Evolutionary conservation across 2,888 invertebrate genomes (phyloP).

Genomic region (Augochlorella aurata): DNA sequence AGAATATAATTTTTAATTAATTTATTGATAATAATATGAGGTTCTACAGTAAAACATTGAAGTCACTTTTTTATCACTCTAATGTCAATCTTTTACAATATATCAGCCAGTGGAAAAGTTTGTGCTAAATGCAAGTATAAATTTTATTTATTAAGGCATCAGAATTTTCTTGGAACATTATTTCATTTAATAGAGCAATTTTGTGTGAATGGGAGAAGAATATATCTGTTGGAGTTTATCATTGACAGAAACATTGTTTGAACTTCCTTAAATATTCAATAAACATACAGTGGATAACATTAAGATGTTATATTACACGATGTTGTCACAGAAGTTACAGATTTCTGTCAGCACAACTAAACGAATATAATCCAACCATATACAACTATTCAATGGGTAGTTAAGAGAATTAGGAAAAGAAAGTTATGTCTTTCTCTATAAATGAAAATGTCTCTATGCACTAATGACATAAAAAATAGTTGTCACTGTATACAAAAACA

Average conservation of each 20-base stretch:
- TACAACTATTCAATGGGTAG: neutral
- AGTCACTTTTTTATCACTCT: too few species aligned
- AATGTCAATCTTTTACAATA: too few species aligned
- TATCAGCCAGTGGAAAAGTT: too few species aligned
- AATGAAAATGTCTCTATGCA: neutral
- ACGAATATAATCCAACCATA: neutral
- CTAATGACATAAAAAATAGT: neutral
- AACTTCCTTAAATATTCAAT: too few species aligned
- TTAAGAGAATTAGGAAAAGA: neutral
- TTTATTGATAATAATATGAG: too few species aligned
- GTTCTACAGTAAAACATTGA: too few species aligned
- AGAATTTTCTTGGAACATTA: too few species aligned
- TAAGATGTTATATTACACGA: neutral
- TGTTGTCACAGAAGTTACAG: neutral
- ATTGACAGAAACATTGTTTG: neutral
- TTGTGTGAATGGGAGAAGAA: too few species aligned
- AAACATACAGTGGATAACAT: neutral
- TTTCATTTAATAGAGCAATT: too few species aligned
- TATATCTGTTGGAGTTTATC: neutral
- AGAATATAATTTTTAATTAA: neutral
- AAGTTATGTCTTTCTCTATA: neutral
- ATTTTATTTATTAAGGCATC: too few species aligned
- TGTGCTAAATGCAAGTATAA: too few species aligned
- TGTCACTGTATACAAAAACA: neutral
- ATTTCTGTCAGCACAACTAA: constrained; percentile 10